Evolutionary conservation across 2,797 vertebrate genomes (phyloP).

Genomic region (Threskiornis aethiopicus): DNA sequence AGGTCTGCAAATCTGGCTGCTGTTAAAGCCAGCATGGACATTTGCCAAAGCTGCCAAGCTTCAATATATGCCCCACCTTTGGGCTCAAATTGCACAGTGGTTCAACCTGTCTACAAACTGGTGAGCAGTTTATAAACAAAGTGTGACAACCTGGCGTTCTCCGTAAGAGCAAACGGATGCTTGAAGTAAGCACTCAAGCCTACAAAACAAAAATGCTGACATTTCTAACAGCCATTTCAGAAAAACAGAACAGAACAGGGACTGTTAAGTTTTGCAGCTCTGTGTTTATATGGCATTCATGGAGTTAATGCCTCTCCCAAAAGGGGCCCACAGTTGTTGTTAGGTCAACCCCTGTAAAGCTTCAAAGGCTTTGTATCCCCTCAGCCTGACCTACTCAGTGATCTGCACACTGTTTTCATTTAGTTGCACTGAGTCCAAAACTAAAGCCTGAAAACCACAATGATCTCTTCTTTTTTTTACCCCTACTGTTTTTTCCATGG

Average conservation of each 20-base stretch:
- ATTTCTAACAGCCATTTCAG: not conserved
- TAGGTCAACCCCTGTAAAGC: constrained; percentile 88
- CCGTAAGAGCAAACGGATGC: not conserved
- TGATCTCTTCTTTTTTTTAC: not conserved
- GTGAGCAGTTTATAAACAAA: constrained; percentile 16
- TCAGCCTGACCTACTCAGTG: constrained; percentile 78
- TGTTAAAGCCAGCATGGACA: not conserved
- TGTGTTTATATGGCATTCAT: constrained; percentile 67
- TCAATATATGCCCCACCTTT: not conserved
- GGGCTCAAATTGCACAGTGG: constrained; percentile 11
- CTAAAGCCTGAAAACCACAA: constrained; percentile 72
- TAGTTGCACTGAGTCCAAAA: constrained; percentile 70
- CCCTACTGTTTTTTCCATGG: constrained; percentile 63
- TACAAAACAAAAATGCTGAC: not conserved
- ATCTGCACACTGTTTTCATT: constrained; percentile 80
- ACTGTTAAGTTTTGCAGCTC: not conserved
- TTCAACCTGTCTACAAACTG: constrained; percentile 27
- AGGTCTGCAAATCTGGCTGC: constrained; percentile 2
- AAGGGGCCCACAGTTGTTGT: constrained; percentile 84
- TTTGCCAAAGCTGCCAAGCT: constrained; percentile 26
- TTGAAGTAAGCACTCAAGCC: not conserved
- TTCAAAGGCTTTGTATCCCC: constrained; percentile 87
- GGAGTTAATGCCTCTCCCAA: constrained; percentile 76
- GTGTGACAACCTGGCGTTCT: not conserved
- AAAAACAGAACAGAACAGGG: not conserved